Base-by-base conservation (phyloP, 2,888 invertebrate genomes). In the Drosophila niveifrons region DNA sequence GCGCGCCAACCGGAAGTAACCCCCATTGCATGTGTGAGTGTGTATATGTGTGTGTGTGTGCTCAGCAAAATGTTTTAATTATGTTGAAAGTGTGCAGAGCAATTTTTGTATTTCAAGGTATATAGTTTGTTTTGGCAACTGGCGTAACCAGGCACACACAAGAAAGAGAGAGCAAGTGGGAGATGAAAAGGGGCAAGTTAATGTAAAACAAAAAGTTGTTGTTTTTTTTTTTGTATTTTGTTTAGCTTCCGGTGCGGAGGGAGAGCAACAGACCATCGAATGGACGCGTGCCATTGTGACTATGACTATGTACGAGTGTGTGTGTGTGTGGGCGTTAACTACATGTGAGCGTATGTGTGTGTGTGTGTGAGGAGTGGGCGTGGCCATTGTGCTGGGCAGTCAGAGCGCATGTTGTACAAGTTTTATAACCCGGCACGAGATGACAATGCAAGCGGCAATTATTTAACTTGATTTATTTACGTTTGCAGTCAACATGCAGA, bases 391-490 rank as follows among this genome's bases (percentile, higher is more conserved):
- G 44, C 53, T 43, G 55, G 63, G 36, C 59, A 67, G 51, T 59
- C 41, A 8, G 48, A 34, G 23, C 18, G 52, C 46, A 56, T 64
- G 57, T 44, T 69, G 50, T 55, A 62, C 69, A 69, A 69, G 69
- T 75, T 75, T 62, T 75, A 66, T 67, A 75, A 77, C 52, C 59
- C 63, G 50, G 56, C 55, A 57, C 61, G 64, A 69, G 72, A 66
- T 84, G 86, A 88, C 83, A 83, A 83, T 83, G 71, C 71, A 72
- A 83, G 84, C 69, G 84, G 78, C 75, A 86, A 88, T 88, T 88
- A 88, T 83, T 88, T 83, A 83, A 83, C 75, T 88, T 83, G 84
- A 86, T 83, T 88, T 86, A 83, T 83, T 88, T 78, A 78, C 71
- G 69, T 72, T 23, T 23, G 23, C 78, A 77, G 81, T 75, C 83